phyloP scores from a whole-genome alignment of 2,113 vertebrate species.

The Delphinus delphis region DNA sequence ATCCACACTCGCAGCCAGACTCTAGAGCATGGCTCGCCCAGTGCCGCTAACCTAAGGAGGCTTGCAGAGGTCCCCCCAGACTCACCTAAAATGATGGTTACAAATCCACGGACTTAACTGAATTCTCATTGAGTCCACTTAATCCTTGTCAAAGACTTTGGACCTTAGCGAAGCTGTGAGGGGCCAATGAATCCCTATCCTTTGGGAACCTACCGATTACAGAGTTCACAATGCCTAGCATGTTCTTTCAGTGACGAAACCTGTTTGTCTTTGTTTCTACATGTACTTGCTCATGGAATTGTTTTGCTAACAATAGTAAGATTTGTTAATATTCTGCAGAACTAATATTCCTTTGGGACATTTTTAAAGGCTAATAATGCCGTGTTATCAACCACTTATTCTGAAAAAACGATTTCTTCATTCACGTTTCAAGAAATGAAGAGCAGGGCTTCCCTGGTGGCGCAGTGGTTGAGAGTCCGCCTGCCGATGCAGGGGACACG shows the following conservation, averaged over 20 bases:
- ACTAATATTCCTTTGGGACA: background rate
- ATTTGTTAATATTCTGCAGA: background rate
- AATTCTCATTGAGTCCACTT: background rate
- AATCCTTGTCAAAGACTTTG: background rate
- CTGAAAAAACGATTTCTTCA: background rate
- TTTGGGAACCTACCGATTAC: background rate
- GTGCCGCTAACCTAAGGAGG: background rate
- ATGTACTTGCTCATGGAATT: background rate
- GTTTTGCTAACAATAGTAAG: background rate
- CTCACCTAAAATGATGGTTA: background rate
- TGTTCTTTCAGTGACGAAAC: background rate
- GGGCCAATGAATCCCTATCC: too few species aligned
- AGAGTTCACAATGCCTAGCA: rapidly evolving
- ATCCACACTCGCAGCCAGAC: too few species aligned
- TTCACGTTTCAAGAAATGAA: background rate
- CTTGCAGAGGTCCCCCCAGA: rapidly evolving
- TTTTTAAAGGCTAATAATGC: background rate
- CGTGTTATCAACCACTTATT: background rate
- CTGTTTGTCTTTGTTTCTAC: background rate
- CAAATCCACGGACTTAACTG: background rate
- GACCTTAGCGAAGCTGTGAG: background rate
- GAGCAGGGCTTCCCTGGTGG: background rate
- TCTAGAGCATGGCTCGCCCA: rapidly evolving
- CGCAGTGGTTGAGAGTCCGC: too few species aligned
- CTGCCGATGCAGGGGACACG: too few species aligned